These are phyloP conservation scores for Pipistrellus pygmaeus DNA, from an alignment of 2,797 vertebrate species.

Conservation along the genomic window DNA sequence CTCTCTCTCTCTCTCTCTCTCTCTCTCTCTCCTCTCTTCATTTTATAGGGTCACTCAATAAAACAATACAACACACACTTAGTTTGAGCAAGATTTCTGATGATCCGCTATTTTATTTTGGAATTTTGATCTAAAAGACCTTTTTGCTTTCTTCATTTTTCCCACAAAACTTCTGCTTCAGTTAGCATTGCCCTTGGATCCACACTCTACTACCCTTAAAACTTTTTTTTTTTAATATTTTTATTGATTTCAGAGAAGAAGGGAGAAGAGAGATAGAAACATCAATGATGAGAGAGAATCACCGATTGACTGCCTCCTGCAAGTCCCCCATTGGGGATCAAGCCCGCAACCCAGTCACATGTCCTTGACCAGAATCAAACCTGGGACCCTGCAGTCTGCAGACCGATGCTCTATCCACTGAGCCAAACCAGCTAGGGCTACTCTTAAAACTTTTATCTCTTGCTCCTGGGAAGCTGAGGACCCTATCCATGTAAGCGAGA, in stretches of 20 bases:
- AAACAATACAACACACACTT: neutral
- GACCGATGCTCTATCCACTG: no score
- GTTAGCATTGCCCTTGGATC: neutral
- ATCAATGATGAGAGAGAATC: no score
- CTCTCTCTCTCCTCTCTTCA: neutral
- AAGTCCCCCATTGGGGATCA: no score
- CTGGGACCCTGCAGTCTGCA: no score
- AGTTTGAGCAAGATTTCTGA: conserved; percentile 32
- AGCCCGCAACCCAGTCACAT: no score
- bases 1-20: neutral
- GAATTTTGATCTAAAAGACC: neutral
- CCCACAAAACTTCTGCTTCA: neutral
- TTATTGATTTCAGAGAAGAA: no score
- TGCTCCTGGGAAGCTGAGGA: neutral
- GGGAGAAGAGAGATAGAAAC: no score
- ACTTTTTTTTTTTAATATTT: no score
- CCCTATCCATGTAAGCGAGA: neutral
- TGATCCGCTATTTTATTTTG: conserved; percentile 18
- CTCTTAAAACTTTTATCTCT: conserved; percentile 42
- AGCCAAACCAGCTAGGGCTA: neutral
- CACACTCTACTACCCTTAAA: neutral
- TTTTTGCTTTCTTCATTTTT: conserved; percentile 31
- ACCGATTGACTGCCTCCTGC: no score
- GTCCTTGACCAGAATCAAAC: no score
- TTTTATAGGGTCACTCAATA: neutral